Evolutionary conservation across 2,113 vertebrate genomes (phyloP).

Genomic region (Corythaixoides concolor): DNA sequence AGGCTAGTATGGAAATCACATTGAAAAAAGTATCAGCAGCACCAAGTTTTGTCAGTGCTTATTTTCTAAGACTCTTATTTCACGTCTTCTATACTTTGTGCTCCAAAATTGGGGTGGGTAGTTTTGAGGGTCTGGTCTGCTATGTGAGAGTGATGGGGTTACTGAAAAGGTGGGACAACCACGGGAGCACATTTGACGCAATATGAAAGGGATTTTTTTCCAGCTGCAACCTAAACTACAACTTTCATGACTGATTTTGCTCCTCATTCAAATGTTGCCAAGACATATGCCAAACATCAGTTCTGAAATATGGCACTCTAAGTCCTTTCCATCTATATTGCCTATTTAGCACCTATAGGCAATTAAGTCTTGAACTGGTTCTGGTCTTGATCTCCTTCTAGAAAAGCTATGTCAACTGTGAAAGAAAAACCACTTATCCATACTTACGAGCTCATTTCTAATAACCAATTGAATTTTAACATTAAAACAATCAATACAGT

Average conservation of each 20-base stretch:
- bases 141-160: accelerated
- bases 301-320: background rate
- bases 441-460: background rate
- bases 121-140: background rate
- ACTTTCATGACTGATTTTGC: background rate
- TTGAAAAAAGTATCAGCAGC: background rate
- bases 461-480: background rate
- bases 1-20: background rate
- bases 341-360: background rate
- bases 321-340: background rate
- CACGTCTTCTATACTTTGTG: background rate
- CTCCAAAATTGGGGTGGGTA: background rate
- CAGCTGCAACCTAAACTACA: background rate
- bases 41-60: background rate
- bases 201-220: background rate
- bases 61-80: background rate
- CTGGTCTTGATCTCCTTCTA: background rate
- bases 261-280: background rate
- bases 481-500: background rate
- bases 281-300: background rate
- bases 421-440: background rate
- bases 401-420: background rate
- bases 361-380: background rate
- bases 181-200: background rate
- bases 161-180: background rate